Base-by-base conservation (phyloP, 2,113 vertebrate genomes). In the Burhinus bistriatus region DNA sequence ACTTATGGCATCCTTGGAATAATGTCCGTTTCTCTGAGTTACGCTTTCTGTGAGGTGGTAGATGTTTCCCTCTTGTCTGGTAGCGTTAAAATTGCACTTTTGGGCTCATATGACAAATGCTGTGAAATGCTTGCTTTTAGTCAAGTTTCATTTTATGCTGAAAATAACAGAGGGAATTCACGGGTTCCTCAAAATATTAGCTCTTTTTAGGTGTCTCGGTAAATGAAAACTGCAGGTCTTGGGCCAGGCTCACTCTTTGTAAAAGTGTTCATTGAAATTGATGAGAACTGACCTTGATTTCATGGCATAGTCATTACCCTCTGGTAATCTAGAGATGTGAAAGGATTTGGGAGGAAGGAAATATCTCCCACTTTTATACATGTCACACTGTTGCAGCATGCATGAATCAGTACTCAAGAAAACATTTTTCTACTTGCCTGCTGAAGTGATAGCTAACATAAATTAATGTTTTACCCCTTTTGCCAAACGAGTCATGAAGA, bases 261-360 rank as follows among this genome's bases (percentile, higher is more conserved):
- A 89, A 78, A 81, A 93, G 27, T 42, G 38, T 52, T 76, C 77
- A 87, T 72, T 87, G 91, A 95, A 96, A 93, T 13, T 94, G 83
- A 93, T 93, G 83, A 97, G 71, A 96, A 83, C 44, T 91, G 95
- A 91, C 81, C 91, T 87, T 86, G 72, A 76, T 97, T 95, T 92
- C 89, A 71, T 95, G 83, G 36, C 55, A 87, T 10, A 81, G 76
- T 52, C 59, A 57, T 93, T 89, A 72, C 83, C 96, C 86, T 92
- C 95, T 79, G 80, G 95, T 93, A 87, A 95, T 93, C 83, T 87
- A 68, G 52, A 91, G 64, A 83, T 65, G 89, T 93, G 89, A 90
- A 93, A 95, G 77, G 59, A 72, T 89, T 65, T 61, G 72, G 80
- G 61, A 96, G 34, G 62, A 71, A 87, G 61, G 57, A 93, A 92